Evolutionary conservation across 2,888 invertebrate genomes (phyloP), one percentile per base, ranked within the genome.

Genomic region (Conops quadrifasciatus): DNA sequence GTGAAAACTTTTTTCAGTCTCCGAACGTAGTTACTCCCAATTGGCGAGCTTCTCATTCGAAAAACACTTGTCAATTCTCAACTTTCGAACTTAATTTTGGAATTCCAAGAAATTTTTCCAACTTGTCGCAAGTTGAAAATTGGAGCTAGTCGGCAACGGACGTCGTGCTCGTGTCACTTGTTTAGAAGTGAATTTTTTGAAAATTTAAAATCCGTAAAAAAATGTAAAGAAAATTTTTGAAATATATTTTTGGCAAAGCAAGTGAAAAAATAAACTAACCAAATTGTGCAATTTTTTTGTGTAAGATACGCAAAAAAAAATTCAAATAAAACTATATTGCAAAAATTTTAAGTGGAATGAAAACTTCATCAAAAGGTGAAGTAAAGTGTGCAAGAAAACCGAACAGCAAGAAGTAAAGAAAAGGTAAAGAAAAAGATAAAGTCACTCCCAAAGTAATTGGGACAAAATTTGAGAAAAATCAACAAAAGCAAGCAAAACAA

Each of bases 91-190:
- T 59, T 36, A 13, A 30, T 16, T 24, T 24, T 51, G 21, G 47
- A 43, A 36, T 28, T 60, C 68, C 28, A 59, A 59, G 51, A 60
- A 62, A 56, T 51, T 47, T 60, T 59, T 67, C 47, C 67, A 58
- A 67, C 21, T 56, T 67, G 53, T 51, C 65, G 56, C 43, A 67
- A 67, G 67, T 58, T 67, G 45, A 75, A 75, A 75, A 75, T 76
- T 76, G 74, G 75, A 74, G 75, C 75, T 75, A 71, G 62, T 66
- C 53, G 67, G 49, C 67, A 68, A 58, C 65, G 73, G 73, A 70
- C 70, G 73, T 76, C 43, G 59, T 28, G 66, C 62, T 59, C 64
- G 72, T 71, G 30, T 72, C 70, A 30, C 21, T 49, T 21, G 68
- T 60, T 58, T 24, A 11, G 60, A 36, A 59, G 11, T 21, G 9